Base-by-base conservation (phyloP, 2,113 vertebrate genomes). In the Copsychus sechellarum region DNA sequence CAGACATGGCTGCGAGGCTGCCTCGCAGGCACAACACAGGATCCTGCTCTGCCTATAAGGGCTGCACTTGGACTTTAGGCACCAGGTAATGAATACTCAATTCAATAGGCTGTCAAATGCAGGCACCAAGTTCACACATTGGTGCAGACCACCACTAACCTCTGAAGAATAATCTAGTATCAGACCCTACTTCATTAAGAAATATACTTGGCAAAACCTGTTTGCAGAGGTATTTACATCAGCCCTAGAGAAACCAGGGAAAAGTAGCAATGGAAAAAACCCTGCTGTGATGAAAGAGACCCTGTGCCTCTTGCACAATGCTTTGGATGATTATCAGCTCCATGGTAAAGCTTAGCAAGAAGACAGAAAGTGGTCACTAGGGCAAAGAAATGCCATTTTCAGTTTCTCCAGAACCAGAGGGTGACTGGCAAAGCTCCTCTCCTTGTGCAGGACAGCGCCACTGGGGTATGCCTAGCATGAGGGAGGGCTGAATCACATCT, bases 71-170 rank as follows among this genome's bases (percentile, higher is more conserved):
- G 96, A 96, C 97, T 97, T 93, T 90, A 93, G 96, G 95, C 25
- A 60, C n/a, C 38, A 97, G 92, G 94, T 98, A 98, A 98, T 99
- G 98, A 98, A 98, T 96, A 97, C 97, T 98, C 98, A 98, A 81
- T 67, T 86, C 67, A 98, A 98, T 97, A 96, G 98, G 91, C 92
- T 98, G 98, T 98, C 98, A 98, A 96, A 97, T 72, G 91, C 95
- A 96, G 97, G 96, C 98, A 96, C 95, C 95, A 98, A 97, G 96
- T 98, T 97, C 97, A 98, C 97, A 97, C 94, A 97, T 97, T 96
- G 97, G 88, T 94, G 78, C 86, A 97, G 97, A 92, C 93, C 93
- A 97, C 95, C 70, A 80, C 97, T 85, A 96, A 97, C 95, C 97
- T 96, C 84, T 93, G 97, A 98, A 97, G 77, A 57, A 96, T 96